Evolutionary conservation across 2,888 invertebrate genomes (phyloP).

Genomic region (Eumerus sabulonum): DNA sequence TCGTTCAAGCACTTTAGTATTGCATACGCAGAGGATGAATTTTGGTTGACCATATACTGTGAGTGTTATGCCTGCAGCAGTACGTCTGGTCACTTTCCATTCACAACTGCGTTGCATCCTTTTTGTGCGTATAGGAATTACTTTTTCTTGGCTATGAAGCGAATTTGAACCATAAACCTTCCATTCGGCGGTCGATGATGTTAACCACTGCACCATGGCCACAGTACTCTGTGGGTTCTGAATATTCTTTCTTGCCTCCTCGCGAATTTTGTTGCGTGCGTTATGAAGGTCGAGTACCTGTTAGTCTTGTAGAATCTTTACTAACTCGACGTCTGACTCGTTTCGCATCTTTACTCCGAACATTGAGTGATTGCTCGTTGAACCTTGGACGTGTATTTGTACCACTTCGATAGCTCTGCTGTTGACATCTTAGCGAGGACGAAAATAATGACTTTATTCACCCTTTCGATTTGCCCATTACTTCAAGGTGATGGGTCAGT

Average conservation of each 20-base stretch:
- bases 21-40: too few species aligned
- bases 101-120: too few species aligned
- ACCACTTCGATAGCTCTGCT: slow-evolving; percentile 10
- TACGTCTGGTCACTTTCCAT: too few species aligned
- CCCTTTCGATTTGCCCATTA: slow-evolving; percentile 36
- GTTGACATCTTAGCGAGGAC: slow-evolving; percentile 10
- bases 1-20: too few species aligned
- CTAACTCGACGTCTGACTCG: not conserved
- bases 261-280: not conserved
- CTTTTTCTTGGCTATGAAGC: too few species aligned
- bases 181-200: too few species aligned
- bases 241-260: not conserved
- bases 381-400: slow-evolving; percentile 6
- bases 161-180: too few species aligned
- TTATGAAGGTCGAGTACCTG: not conserved
- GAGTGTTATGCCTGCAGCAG: too few species aligned
- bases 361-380: slow-evolving; percentile 38
- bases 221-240: not conserved
- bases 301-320: slow-evolving; percentile 13
- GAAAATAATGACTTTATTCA: slow-evolving; percentile 10
- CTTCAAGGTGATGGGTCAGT: too few species aligned
- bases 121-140: too few species aligned
- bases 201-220: too few species aligned
- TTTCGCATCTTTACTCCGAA: slow-evolving; percentile 10
- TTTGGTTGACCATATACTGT: too few species aligned